A percentile compares a stretch with the other conserved stretches of the same genome.
These are phyloP conservation scores for Picathartes gymnocephalus DNA, from an alignment of 2,113 vertebrate genomes.

Conservation along the genomic window DNA sequence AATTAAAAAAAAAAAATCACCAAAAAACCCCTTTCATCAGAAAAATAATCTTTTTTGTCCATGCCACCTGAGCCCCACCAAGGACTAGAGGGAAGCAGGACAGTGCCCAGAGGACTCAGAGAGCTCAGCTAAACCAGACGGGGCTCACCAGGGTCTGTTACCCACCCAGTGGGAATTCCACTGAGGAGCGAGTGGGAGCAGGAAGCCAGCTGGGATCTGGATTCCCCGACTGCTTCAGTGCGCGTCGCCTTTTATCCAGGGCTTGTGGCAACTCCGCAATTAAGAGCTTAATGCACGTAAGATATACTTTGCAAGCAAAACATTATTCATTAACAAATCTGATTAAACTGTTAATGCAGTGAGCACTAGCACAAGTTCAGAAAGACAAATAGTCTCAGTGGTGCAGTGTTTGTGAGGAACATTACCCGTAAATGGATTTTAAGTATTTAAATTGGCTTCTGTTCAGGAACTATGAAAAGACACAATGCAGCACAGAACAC, in stretches of 20 bases:
- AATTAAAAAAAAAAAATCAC: neutral
- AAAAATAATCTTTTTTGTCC: neutral
- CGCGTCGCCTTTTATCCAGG: neutral
- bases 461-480: slow-evolving; percentile 24
- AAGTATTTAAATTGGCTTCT: slow-evolving; percentile 56
- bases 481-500: neutral
- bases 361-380: slow-evolving; percentile 27
- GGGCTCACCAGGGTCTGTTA: neutral
- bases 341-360: slow-evolving; percentile 48
- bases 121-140: rapidly evolving
- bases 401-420: slow-evolving; percentile 33
- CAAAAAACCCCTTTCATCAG: neutral
- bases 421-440: slow-evolving; percentile 45
- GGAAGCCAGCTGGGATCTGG: neutral
- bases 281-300: slow-evolving; percentile 12
- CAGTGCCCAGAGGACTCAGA: neutral
- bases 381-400: slow-evolving; percentile 54
- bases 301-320: slow-evolving; percentile 45
- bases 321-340: slow-evolving; percentile 59
- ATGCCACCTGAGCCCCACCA: neutral
- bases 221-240: neutral
- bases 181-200: neutral
- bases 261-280: slow-evolving; percentile 13
- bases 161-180: neutral
- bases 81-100: neutral